Percentiles rank a stretch among this genome's conserved stretches.
These are phyloP conservation scores for Crotalus viridis DNA, from an alignment of 2,113 vertebrate genomes.

Conservation along the genomic window DNA sequence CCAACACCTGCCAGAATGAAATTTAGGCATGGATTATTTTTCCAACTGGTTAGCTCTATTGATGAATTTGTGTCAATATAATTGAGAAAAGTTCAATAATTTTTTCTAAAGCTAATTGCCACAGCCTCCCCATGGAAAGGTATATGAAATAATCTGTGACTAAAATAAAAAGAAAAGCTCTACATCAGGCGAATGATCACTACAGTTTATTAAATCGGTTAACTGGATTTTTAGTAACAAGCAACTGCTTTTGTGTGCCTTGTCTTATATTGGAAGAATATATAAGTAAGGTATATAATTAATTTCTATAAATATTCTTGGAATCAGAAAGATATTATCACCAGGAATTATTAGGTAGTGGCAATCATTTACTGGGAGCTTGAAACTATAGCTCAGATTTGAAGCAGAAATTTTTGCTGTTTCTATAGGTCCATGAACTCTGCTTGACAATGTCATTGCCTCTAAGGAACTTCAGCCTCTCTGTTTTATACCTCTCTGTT, in stretches of 20 bases:
- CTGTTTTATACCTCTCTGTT: not conserved
- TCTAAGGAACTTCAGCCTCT: not conserved
- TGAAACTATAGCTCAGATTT: not conserved
- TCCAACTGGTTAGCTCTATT: not conserved
- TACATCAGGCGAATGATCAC: not conserved
- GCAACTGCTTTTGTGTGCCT: not conserved
- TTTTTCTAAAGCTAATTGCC: rapidly evolving
- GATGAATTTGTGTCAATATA: not conserved
- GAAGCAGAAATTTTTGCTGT: not conserved
- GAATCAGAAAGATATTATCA: not conserved
- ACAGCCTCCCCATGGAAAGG: not conserved
- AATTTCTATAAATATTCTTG: not conserved
- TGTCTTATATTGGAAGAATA: not conserved
- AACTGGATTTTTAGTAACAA: not conserved
- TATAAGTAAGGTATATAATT: not conserved
- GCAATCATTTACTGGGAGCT: not conserved
- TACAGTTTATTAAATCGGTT: not conserved
- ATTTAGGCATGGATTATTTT: not conserved
- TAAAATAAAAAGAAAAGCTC: not conserved
- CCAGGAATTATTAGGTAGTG: not conserved
- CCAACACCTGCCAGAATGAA: not conserved
- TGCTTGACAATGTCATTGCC: not conserved
- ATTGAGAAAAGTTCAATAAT: not conserved
- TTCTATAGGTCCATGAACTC: not conserved
- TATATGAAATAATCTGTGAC: not conserved